These are phyloP conservation scores for Peromyscus nudipes DNA, from an alignment of 2,797 vertebrate species.

Conservation along the genomic window DNA sequence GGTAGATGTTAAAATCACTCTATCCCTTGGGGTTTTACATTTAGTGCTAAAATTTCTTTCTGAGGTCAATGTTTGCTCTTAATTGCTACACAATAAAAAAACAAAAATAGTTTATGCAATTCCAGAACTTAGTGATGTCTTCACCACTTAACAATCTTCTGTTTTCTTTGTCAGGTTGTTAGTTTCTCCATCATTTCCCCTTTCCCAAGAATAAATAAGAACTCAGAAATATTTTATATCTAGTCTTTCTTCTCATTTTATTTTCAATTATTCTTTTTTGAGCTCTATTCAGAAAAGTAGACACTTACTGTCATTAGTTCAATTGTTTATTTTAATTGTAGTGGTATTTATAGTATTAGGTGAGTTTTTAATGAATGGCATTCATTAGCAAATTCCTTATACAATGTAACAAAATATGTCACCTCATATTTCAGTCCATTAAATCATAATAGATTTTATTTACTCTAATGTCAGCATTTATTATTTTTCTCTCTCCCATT, in stretches of 20 bases:
- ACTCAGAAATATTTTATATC: not conserved
- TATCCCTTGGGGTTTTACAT: not conserved
- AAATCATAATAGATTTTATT: not conserved
- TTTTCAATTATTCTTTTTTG: not conserved
- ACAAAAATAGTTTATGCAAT: not conserved
- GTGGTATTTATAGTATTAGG: not conserved
- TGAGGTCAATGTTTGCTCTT: not conserved
- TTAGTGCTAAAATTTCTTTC: not conserved
- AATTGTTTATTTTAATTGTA: conserved; percentile 41
- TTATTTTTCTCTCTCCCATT: not conserved
- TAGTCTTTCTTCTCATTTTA: not conserved
- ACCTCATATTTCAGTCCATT: conserved; percentile 23
- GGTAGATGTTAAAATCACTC: not conserved
- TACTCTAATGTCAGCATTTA: not conserved
- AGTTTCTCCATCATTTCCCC: not conserved
- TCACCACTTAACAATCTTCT: not conserved
- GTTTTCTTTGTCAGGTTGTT: not conserved
- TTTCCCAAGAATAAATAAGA: conserved; percentile 17
- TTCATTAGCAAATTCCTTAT: not conserved
- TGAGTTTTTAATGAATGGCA: not conserved
- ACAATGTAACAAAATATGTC: not conserved
- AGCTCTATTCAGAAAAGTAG: not conserved
- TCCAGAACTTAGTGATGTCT: not conserved
- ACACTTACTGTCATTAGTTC: not conserved
- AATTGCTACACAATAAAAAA: not conserved